Percentiles rank a stretch among this genome's conserved stretches.
Conservation (phyloP, 1,140 invertebrate species). For the Atta colombica region DNA sequence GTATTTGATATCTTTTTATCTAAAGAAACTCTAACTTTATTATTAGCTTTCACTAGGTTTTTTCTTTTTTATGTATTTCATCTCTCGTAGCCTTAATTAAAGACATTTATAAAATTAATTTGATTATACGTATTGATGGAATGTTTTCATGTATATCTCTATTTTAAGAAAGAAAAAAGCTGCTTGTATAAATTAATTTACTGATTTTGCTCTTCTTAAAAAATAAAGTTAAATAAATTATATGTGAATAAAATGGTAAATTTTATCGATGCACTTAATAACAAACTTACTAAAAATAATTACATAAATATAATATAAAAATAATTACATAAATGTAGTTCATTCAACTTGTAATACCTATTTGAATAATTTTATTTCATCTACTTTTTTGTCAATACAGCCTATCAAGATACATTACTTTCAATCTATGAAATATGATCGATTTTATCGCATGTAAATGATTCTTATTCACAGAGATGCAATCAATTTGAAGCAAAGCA, state of each 20-base stretch:
- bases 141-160: background rate
- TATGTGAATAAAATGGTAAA: background rate
- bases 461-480: slow-evolving; percentile 21
- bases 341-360: background rate
- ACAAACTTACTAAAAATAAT: background rate
- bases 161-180: background rate
- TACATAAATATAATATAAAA: too few species aligned
- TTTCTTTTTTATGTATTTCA: background rate
- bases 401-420: background rate
- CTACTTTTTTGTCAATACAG: background rate
- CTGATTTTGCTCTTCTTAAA: background rate
- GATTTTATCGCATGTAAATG: background rate
- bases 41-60: background rate
- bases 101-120: background rate
- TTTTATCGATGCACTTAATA: background rate
- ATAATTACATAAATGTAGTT: background rate
- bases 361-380: background rate
- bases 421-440: slow-evolving; percentile 13
- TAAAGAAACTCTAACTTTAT: background rate
- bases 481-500: background rate
- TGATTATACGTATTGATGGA: background rate
- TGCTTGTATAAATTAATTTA: background rate
- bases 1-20: background rate
- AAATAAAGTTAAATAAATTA: background rate
- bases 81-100: background rate